Conservation (phyloP, 1,140 invertebrate genomes). For the Drosophila sp. region DNA sequence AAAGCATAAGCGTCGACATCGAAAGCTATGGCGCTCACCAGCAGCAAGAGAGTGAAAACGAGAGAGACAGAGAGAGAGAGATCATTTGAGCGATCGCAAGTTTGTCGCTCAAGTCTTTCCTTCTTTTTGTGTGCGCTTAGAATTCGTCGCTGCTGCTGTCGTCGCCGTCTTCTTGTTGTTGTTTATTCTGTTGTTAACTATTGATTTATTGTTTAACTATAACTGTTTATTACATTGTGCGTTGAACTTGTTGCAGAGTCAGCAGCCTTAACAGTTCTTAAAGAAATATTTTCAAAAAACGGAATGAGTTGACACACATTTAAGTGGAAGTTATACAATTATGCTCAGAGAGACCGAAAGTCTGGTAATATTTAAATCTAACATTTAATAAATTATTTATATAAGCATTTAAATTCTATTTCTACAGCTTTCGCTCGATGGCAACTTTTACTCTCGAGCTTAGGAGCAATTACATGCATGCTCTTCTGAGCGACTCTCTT, state of each 20-base stretch:
- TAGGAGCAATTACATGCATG: slow-evolving; percentile 35
- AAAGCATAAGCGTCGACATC: slow-evolving; percentile 57
- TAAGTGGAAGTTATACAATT: slow-evolving; percentile 15
- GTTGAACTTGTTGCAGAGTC: slow-evolving; percentile 39
- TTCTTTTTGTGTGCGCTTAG: slow-evolving; percentile 37
- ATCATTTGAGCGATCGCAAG: slow-evolving; percentile 24
- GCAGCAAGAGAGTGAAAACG: not conserved
- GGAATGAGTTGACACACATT: slow-evolving; percentile 54
- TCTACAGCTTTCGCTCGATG: slow-evolving; percentile 63
- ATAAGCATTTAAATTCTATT: slow-evolving; percentile 18
- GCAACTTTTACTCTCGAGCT: slow-evolving; percentile 69
- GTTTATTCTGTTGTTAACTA: slow-evolving; percentile 22
- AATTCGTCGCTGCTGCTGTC: slow-evolving; percentile 36
- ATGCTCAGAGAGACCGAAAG: not conserved
- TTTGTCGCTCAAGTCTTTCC: slow-evolving; percentile 30
- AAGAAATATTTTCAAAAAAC: slow-evolving; percentile 20
- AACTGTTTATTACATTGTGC: slow-evolving; percentile 77
- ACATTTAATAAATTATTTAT: slow-evolving; percentile 9
- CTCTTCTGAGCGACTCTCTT: not conserved
- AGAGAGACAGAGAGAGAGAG: slow-evolving; percentile 1
- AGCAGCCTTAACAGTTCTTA: slow-evolving; percentile 21
- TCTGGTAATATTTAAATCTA: not conserved
- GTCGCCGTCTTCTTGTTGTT: slow-evolving; percentile 31
- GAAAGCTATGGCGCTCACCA: slow-evolving; percentile 37
- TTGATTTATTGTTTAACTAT: slow-evolving; percentile 76